Evolutionary conservation across 2,888 invertebrate species (phyloP).

Genomic region (Parnassius orleans): DNA sequence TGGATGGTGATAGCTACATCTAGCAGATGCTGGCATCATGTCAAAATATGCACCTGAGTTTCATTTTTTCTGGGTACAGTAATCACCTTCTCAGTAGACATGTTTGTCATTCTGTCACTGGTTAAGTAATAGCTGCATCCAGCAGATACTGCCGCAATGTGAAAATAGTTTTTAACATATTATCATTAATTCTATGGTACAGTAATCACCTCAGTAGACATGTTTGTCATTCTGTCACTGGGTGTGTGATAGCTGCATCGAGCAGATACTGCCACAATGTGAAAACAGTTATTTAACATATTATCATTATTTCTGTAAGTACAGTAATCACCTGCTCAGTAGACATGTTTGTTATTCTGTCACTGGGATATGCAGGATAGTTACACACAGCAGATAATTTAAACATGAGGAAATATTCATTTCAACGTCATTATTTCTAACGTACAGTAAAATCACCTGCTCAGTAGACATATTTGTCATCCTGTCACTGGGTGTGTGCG

Average conservation of each 20-base stretch:
- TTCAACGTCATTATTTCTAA: not conserved
- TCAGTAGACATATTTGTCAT: not conserved
- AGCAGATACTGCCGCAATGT: not conserved
- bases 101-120: not conserved
- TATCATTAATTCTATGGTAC: too few species aligned
- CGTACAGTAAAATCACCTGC: not conserved
- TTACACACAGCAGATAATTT: not conserved
- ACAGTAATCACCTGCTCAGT: too few species aligned
- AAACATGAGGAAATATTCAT: not conserved
- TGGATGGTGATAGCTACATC: not conserved
- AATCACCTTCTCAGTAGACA: constrained; percentile 8
- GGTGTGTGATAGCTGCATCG: too few species aligned
- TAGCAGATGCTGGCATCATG: not conserved
- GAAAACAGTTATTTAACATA: too few species aligned
- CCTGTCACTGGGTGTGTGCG: not conserved
- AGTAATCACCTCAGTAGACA: too few species aligned
- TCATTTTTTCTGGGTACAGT: constrained; percentile 1
- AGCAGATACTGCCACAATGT: too few species aligned
- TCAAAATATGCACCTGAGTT: not conserved
- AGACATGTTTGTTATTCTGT: too few species aligned
- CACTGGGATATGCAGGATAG: constrained; percentile 16
- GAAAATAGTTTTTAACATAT: too few species aligned
- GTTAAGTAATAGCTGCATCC: too few species aligned
- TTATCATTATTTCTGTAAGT: not conserved
- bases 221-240: too few species aligned